Evolutionary conservation across 2,888 invertebrate species (phyloP), one percentile per base, ranked within the genome.

Genomic region (Halocaridina rubra): DNA sequence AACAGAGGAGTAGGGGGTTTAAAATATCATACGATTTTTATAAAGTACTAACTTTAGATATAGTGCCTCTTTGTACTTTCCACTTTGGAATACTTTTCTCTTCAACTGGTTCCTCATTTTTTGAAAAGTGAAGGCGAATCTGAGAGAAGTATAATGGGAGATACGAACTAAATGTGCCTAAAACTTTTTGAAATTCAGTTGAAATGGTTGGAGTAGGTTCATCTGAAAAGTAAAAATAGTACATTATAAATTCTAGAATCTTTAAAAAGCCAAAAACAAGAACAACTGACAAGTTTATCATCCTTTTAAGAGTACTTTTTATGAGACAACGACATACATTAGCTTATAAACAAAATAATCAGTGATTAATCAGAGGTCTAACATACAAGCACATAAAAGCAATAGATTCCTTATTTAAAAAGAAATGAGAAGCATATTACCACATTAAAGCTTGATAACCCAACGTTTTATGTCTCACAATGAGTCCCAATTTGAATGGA

Each of bases 111-210:
- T 67, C 64, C 19, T 82, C 61, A 24, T 29, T 30, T 57, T 82
- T 75, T 8, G 75, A 61, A n/a, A 86, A 84, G 19, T 78, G 75
- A 3, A 82, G 71, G 16, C 75, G 74, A 13, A 86, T 75, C 77
- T 86, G 86, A 39, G 86, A 82, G 59, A 86, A 80, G 16, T 82
- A 86, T 13, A 80, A 61, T 22, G 86, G 84, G 59, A 84, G 82
- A 61, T 86, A 86, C 22, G 86, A 39, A 72, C 82, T 86, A 19
- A 86, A 64, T 1, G 67, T 82, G 33, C 72, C 82, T 32, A 86
- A 22, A 33, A 80, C 86, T 61, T 71, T 79, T 53, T 86, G 82
- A 8, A 86, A 30, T 24, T 86, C 86, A 4, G 75, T 57, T n/a
- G n/a, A n/a, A 7, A 53, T n/a, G 29, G 32, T 59, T 22, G 32